phyloP scores from a whole-genome alignment of 2,797 vertebrate species.

The Anisognathus igniventris region DNA sequence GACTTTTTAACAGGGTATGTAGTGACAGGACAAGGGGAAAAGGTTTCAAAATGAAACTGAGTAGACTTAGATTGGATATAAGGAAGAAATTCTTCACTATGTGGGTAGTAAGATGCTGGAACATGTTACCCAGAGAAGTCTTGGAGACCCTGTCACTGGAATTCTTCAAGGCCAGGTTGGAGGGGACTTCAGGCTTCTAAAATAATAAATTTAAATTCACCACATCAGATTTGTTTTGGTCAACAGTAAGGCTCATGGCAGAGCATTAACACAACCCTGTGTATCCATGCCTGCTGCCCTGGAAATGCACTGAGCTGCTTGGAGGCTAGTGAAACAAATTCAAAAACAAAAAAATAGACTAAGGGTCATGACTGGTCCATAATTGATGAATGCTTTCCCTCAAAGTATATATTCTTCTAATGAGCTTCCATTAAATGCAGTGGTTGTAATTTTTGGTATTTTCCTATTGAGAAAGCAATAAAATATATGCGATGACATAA shows the following conservation, averaged over 20 bases:
- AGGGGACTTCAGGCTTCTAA: neutral
- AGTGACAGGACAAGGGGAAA: neutral
- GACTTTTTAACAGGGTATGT: neutral
- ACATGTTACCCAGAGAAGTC: neutral
- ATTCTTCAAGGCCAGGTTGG: neutral
- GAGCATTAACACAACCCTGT: neutral
- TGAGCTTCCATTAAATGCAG: conserved; percentile 43
- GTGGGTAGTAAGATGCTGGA: neutral
- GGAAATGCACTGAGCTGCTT: neutral
- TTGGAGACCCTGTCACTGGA: neutral
- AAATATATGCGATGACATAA: conserved; percentile 40
- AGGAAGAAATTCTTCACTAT: neutral
- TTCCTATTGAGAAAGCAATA: conserved; percentile 53
- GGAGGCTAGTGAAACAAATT: neutral
- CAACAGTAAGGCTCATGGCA: neutral
- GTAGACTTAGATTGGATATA: neutral
- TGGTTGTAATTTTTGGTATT: conserved; percentile 52
- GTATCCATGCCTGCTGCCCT: neutral
- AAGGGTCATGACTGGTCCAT: neutral
- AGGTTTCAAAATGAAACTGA: neutral
- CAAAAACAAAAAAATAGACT: neutral
- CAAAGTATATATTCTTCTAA: conserved; percentile 52
- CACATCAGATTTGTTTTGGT: neutral
- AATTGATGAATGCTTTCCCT: conserved; percentile 34
- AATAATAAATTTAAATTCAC: neutral